Evolutionary conservation across 2,888 invertebrate species (phyloP).

Genomic region (Villa cingulata): DNA sequence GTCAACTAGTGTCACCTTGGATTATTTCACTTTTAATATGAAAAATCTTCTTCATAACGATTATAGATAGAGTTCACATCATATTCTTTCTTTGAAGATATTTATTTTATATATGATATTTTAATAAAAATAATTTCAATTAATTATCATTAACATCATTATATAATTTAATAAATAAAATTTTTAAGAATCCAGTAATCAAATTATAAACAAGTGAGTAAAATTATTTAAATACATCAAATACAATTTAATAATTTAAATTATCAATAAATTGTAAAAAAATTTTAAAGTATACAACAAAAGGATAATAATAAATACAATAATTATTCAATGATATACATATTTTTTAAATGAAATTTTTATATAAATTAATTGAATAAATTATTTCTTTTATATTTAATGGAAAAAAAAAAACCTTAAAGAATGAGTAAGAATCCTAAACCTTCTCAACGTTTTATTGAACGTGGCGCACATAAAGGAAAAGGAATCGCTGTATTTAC

Average conservation of each 20-base stretch:
- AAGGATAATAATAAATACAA: too few relatives aligned
- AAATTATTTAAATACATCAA: too few relatives aligned
- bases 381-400: background rate
- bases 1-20: conserved; percentile 32
- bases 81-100: too few relatives aligned
- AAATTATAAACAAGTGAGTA: too few relatives aligned
- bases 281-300: too few relatives aligned
- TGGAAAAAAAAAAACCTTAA: background rate
- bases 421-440: conserved; percentile 1
- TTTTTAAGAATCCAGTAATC: too few relatives aligned
- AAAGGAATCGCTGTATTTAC: conserved; percentile 92
- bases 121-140: background rate
- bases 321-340: too few relatives aligned
- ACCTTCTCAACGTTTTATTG: conserved; percentile 58
- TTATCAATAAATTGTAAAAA: too few relatives aligned
- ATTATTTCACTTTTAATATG: conserved; percentile 4
- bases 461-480: conserved; percentile 77
- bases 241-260: too few relatives aligned
- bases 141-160: background rate
- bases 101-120: background rate
- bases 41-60: background rate
- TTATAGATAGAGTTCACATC: background rate
- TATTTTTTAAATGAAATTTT: too few relatives aligned
- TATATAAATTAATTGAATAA: too few relatives aligned
- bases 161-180: too few relatives aligned